phyloP scores from a whole-genome alignment of 2,113 vertebrate species.

The Ovis canadensis region DNA sequence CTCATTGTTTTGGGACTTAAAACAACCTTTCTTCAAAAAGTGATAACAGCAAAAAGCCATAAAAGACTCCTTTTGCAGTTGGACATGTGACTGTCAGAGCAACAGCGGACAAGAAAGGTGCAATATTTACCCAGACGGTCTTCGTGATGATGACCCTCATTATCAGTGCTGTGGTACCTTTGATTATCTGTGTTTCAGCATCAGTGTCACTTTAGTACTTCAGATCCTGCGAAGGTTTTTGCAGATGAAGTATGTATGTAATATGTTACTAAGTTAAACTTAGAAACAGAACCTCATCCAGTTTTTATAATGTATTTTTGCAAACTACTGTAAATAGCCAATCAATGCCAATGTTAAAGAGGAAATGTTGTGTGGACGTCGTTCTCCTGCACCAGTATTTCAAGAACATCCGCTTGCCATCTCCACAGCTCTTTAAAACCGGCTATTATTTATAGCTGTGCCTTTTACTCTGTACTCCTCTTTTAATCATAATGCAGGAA shows the following conservation, averaged over 20 bases:
- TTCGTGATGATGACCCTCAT: slow-evolving; percentile 36
- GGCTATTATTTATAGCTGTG: slow-evolving; percentile 59
- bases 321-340: slow-evolving; percentile 80
- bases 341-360: slow-evolving; percentile 69
- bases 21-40: slow-evolving; percentile 73
- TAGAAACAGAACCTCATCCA: slow-evolving; percentile 78
- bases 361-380: slow-evolving; percentile 49
- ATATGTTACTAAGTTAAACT: slow-evolving; percentile 73
- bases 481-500: slow-evolving; percentile 41
- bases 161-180: slow-evolving; percentile 71
- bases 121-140: slow-evolving; percentile 76
- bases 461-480: slow-evolving; percentile 53
- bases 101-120: slow-evolving; percentile 72
- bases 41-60: slow-evolving; percentile 70
- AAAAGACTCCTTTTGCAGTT: slow-evolving; percentile 66
- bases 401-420: slow-evolving; percentile 50
- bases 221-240: slow-evolving; percentile 53
- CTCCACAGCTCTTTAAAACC: slow-evolving; percentile 62
- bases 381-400: slow-evolving; percentile 73
- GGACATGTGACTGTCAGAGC: slow-evolving; percentile 69
- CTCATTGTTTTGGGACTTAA: slow-evolving; percentile 71
- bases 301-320: slow-evolving; percentile 75
- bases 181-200: slow-evolving; percentile 79
- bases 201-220: slow-evolving; percentile 82
- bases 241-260: slow-evolving; percentile 72